Conservation (phyloP, 2,888 invertebrate genomes). For the Epirrhoe alternata region DNA sequence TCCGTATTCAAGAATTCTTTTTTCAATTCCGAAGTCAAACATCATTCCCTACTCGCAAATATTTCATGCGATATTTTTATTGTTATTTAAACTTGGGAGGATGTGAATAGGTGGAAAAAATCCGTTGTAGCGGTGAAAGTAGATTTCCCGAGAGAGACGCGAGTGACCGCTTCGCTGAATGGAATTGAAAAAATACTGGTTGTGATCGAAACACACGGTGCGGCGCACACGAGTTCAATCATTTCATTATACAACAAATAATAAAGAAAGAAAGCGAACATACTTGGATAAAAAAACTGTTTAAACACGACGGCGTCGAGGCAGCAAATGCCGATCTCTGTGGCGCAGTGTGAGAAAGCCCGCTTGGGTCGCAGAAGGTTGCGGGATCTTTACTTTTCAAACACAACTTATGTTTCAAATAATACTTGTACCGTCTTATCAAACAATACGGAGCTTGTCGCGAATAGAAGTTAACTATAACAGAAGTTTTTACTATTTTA, state of each 20-base stretch:
- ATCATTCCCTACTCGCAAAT: constrained; percentile 40
- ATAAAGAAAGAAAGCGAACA: no score
- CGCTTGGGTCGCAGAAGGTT: no score
- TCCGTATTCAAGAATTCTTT: constrained; percentile 25
- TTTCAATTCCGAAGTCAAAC: constrained; percentile 33
- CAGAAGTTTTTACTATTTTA: not conserved
- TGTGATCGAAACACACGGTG: constrained; percentile 17
- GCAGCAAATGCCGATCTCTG: no score
- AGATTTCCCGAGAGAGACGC: constrained; percentile 72
- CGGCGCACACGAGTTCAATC: not conserved
- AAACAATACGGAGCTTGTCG: not conserved
- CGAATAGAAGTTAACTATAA: not conserved
- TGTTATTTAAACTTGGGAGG: constrained; percentile 60
- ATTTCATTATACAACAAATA: not conserved
- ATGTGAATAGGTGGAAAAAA: constrained; percentile 59
- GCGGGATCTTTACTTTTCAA: not conserved
- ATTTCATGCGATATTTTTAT: constrained; percentile 56
- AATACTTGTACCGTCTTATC: not conserved
- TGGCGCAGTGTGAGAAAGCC: no score
- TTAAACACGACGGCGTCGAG: no score
- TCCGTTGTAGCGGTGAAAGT: constrained; percentile 70
- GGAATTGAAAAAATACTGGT: constrained; percentile 62
- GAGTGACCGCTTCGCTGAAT: constrained; percentile 67
- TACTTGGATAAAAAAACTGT: not conserved
- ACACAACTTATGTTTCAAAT: not conserved